Base-by-base conservation (phyloP, 2,113 vertebrate genomes). In the Mohoua ochrocephala region DNA sequence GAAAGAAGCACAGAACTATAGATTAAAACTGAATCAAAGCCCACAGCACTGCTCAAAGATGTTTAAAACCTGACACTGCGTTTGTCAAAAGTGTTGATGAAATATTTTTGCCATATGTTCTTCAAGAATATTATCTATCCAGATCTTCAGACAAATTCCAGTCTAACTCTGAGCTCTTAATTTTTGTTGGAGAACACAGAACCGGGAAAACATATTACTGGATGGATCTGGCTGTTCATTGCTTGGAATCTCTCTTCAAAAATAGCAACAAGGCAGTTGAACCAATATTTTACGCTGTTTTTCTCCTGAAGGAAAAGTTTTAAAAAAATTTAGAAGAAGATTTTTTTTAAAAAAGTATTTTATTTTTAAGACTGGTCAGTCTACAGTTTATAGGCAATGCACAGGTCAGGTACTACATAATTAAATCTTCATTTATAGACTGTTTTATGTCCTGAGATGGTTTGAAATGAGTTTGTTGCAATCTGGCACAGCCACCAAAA, bases 401-500 rank as follows among this genome's bases (percentile, higher is more conserved):
- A 41, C 7, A 53, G 28, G 61, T 79, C 39, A 84, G 42, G 18
- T 54, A n/a, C 22, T 57, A 24, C 0, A 1, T 39, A 92, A 94
- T 3, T 85, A 53, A 76, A 73, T 75, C 26, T 68, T 73, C 84
- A 73, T 93, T 94, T 94, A 74, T 45, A 83, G 67, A 70, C 45
- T 63, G 7, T 1, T 89, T 80, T 81, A 70, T 76, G 44, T 45
- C 56, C 65, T 95, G 65, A 39, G 23, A 87, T 42, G 23, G 9
- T 84, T 87, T 84, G 73, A 89, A 94, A 92, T 65, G 24, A 67
- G 56, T 67, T 79, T 86, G 53, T 65, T 0, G 2, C 73, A 91
- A 49, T 75, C 64, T 92, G 77, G 56, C 30, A 71, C 27, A 91
- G 74, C 18, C 35, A 94, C 31, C 33, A 75, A 82, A 95, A 89